Conservation (phyloP, 2,888 invertebrate species). For the Boloria euphrosyne region DNA sequence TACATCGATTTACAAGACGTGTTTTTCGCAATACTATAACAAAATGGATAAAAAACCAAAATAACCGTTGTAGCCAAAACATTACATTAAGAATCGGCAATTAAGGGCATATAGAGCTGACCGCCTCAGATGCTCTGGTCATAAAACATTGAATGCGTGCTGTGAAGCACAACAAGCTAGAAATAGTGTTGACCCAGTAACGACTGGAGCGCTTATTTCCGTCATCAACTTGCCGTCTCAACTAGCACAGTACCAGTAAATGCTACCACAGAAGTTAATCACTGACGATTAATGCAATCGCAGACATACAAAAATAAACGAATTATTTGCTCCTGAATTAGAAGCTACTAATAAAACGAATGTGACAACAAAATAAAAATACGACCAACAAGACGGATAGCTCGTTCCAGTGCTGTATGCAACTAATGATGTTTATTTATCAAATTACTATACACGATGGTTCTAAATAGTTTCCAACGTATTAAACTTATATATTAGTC, state of each 20-base stretch:
- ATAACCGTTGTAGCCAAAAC: conserved; percentile 23
- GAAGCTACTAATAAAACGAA: conserved; percentile 35
- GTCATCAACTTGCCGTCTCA: conserved; percentile 68
- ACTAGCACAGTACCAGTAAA: conserved; percentile 50
- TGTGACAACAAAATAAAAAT: conserved; percentile 33
- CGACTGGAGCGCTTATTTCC: conserved; percentile 80
- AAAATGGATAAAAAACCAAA: conserved; percentile 4
- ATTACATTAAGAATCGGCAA: conserved; percentile 41
- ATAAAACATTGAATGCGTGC: conserved; percentile 68
- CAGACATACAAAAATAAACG: conserved; percentile 36
- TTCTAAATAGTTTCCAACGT: background rate
- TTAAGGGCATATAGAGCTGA: conserved; percentile 54
- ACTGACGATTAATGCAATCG: conserved; percentile 40
- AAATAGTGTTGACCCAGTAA: conserved; percentile 81
- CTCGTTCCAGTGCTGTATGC: conserved; percentile 22
- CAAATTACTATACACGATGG: background rate
- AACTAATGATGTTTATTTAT: conserved; percentile 22
- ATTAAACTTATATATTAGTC: background rate
- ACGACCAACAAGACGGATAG: conserved; percentile 31
- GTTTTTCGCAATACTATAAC: background rate
- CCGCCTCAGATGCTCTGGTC: conserved; percentile 55
- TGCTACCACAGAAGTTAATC: conserved; percentile 57
- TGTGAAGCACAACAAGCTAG: conserved; percentile 69
- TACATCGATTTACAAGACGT: background rate
- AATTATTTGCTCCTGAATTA: conserved; percentile 30